A percentile compares a stretch with the other conserved stretches of the same genome.
Conservation (phyloP, 1,140 invertebrate genomes). For the Dryas iulia region DNA sequence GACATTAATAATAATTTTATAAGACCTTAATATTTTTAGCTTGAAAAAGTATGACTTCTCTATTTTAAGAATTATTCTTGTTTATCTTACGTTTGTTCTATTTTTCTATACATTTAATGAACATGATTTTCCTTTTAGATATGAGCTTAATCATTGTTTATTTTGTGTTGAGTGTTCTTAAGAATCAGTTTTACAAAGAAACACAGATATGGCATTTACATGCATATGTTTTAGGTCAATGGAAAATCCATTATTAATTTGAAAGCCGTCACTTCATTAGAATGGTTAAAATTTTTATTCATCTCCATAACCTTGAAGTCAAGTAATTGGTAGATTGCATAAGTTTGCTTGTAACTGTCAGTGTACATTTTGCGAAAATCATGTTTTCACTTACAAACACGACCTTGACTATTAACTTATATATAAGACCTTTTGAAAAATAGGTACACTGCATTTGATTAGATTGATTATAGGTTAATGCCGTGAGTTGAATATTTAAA, state of each 20-base stretch:
- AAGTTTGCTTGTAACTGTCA: conserved; percentile 18
- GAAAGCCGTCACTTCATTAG: conserved; percentile 12
- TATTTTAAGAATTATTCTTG: too few relatives aligned
- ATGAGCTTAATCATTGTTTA: background rate
- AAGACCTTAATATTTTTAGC: background rate
- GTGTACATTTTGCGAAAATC: conserved; percentile 22
- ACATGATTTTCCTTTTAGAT: background rate
- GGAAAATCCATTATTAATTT: conserved; percentile 21
- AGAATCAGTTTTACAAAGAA: background rate
- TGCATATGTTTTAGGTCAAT: conserved; percentile 11
- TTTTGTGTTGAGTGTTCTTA: background rate
- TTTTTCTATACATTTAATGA: background rate
- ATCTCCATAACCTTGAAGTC: conserved; percentile 14
- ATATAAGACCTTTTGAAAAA: conserved; percentile 15
- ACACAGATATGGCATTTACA: background rate
- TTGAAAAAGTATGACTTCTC: background rate
- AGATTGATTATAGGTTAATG: background rate
- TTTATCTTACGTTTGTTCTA: background rate
- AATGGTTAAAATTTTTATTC: conserved; percentile 14
- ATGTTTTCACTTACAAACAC: conserved; percentile 31
- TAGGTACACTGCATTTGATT: background rate
- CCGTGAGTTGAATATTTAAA: too few relatives aligned
- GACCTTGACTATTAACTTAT: conserved; percentile 20
- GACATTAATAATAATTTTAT: too few relatives aligned
- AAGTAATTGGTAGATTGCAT: conserved; percentile 4